phyloP scores from a whole-genome alignment of 2,888 invertebrate species.

The Polydrusus tereticollis region DNA sequence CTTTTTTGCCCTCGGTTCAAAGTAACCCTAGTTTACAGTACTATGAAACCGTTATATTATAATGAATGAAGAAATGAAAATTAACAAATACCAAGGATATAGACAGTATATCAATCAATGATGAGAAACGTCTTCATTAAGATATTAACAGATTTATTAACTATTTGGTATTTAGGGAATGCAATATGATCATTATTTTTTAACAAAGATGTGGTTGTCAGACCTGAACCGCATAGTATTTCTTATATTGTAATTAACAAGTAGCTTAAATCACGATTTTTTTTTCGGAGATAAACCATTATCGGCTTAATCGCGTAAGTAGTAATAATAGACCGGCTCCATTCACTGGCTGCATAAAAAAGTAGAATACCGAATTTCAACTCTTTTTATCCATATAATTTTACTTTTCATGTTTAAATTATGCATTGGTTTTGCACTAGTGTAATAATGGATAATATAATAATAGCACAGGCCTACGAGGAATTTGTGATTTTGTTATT shows the following conservation, averaged over 20 bases:
- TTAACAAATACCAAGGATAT: conserved; percentile 4
- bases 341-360: too few species aligned
- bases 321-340: too few species aligned
- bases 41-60: too few species aligned
- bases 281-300: neutral
- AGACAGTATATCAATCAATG: neutral
- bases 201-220: conserved; percentile 25
- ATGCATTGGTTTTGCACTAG: too few species aligned
- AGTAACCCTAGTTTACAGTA: too few species aligned
- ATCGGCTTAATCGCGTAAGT: neutral
- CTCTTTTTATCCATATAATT: too few species aligned
- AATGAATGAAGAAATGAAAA: neutral
- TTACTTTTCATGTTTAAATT: too few species aligned
- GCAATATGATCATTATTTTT: conserved; percentile 23
- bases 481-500: too few species aligned
- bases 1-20: too few species aligned
- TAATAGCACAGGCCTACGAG: too few species aligned
- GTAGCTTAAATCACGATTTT: conserved; percentile 16
- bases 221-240: neutral
- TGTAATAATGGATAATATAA: too few species aligned
- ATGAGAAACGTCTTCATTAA: conserved; percentile 13
- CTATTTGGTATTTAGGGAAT: neutral
- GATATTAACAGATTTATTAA: conserved; percentile 3
- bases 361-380: too few species aligned
- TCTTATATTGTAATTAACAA: neutral